Evolutionary conservation across 2,888 invertebrate species (phyloP).

Genomic region (Balanococcus diminutus): DNA sequence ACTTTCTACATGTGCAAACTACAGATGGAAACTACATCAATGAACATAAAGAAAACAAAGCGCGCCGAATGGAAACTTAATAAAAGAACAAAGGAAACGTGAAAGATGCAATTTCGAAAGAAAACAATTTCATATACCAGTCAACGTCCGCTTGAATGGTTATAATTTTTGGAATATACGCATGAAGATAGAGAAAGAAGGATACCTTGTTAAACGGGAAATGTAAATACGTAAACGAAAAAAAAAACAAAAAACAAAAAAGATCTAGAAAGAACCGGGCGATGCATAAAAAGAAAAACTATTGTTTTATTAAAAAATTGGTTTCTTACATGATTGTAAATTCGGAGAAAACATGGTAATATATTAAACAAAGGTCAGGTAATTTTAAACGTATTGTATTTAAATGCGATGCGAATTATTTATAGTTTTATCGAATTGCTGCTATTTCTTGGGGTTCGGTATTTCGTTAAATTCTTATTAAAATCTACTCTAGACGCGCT

Average conservation of each 20-base stretch:
- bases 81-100: slow-evolving; percentile 36
- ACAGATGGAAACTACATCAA: background rate
- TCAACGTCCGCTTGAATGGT: slow-evolving; percentile 32
- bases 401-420: slow-evolving; percentile 49
- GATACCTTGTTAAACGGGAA: background rate
- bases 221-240: background rate
- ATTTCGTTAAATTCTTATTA: slow-evolving; percentile 48
- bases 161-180: slow-evolving; percentile 36
- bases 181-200: slow-evolving; percentile 1
- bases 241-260: background rate
- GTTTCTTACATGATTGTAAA: slow-evolving; percentile 51
- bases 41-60: slow-evolving; percentile 2
- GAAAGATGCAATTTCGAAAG: slow-evolving; percentile 39
- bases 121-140: slow-evolving; percentile 34
- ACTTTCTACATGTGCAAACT: slow-evolving; percentile 26
- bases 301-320: slow-evolving; percentile 51
- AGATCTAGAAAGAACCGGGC: background rate
- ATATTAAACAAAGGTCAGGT: slow-evolving; percentile 52
- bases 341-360: slow-evolving; percentile 52
- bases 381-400: slow-evolving; percentile 55
- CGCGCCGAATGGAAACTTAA: slow-evolving; percentile 5
- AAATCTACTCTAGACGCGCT: slow-evolving; percentile 27
- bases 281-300: slow-evolving; percentile 35
- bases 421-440: slow-evolving; percentile 50
- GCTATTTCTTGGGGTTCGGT: slow-evolving; percentile 32